These are phyloP conservation scores for Zeugodacus cucurbitae DNA, from an alignment of 1,140 invertebrate species.

Conservation along the genomic window DNA sequence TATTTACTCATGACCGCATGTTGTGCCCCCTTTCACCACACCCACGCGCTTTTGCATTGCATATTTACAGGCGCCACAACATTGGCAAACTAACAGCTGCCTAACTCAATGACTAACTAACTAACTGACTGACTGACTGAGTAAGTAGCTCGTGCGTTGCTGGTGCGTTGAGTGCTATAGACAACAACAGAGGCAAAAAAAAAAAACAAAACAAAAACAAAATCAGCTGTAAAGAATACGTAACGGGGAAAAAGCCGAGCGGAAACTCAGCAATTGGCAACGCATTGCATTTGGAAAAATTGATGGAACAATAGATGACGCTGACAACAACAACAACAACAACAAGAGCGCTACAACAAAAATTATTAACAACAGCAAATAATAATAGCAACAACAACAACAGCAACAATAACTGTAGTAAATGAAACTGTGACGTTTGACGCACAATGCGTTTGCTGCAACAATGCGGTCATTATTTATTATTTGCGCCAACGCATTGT, in stretches of 20 bases:
- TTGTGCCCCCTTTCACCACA: not conserved
- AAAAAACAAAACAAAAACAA: not conserved
- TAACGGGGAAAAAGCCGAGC: not conserved
- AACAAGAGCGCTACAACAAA: not conserved
- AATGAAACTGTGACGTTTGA: constrained; percentile 16
- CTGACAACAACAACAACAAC: not conserved
- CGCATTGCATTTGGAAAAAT: constrained; percentile 13
- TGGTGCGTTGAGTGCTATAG: too few species aligned
- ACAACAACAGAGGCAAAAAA: too few species aligned
- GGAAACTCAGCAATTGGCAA: not conserved
- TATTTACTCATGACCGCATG: not conserved
- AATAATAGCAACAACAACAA: not conserved
- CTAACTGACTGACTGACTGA: not conserved
- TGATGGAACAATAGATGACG: constrained; percentile 10
- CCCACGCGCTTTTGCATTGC: not conserved
- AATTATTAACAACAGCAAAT: not conserved
- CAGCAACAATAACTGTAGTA: not conserved
- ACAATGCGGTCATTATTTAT: constrained; percentile 37
- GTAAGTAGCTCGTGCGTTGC: not conserved
- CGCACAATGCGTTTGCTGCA: constrained; percentile 36
- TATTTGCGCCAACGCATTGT: not conserved
- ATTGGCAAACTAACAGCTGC: constrained; percentile 23
- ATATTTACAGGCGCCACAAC: constrained; percentile 15
- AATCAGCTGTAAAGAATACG: not conserved
- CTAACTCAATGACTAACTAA: not conserved